phyloP scores from a whole-genome alignment of 2,888 invertebrate genomes.

The Celastrina argiolus region DNA sequence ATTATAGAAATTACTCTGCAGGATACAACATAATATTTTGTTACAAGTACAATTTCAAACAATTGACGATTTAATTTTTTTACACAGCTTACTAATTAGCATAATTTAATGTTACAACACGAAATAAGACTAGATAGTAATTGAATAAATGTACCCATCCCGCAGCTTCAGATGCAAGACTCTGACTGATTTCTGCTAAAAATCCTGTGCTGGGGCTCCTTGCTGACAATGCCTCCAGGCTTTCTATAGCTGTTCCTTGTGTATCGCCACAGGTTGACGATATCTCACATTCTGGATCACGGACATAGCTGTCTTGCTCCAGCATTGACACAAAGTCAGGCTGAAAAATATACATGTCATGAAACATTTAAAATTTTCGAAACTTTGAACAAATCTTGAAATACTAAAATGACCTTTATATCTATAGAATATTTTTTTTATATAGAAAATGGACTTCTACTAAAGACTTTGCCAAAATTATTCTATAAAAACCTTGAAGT shows the following conservation, averaged over 20 bases:
- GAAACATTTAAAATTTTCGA: not conserved
- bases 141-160: slow-evolving; percentile 60
- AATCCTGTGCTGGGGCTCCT: slow-evolving; percentile 68
- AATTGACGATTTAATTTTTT: no score
- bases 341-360: slow-evolving; percentile 39
- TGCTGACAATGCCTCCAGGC: slow-evolving; percentile 70
- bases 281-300: slow-evolving; percentile 66
- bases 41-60: no score
- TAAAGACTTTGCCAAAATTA: no score
- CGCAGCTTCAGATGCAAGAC: slow-evolving; percentile 57
- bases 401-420: no score
- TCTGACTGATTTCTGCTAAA: slow-evolving; percentile 72
- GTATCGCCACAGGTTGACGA: slow-evolving; percentile 58
- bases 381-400: no score
- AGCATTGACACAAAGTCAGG: slow-evolving; percentile 66
- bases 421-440: no score
- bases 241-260: slow-evolving; percentile 70
- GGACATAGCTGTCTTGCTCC: slow-evolving; percentile 63
- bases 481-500: not conserved
- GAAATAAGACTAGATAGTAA: not conserved
- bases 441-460: no score
- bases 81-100: no score
- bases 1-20: no score
- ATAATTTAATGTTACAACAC: no score
- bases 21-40: no score